Conservation (phyloP, 2,888 invertebrate genomes). For the Agonopterix arenella region DNA sequence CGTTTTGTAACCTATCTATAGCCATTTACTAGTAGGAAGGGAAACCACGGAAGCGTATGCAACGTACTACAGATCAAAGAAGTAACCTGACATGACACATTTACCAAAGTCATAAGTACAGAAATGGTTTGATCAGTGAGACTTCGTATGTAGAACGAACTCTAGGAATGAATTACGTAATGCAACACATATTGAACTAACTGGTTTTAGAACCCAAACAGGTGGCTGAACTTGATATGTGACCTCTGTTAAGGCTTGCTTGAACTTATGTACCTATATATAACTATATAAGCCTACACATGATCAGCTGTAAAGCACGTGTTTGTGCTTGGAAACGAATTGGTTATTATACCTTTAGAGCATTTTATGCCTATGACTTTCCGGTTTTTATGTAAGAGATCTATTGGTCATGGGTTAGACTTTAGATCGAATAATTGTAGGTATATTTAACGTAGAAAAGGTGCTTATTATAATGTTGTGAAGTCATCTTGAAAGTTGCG, state of each 20-base stretch:
- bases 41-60: constrained; percentile 1
- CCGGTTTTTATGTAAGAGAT: no score
- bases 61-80: neutral
- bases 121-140: no score
- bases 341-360: no score
- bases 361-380: no score
- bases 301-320: constrained; percentile 9
- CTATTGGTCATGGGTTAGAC: no score
- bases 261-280: constrained; percentile 4
- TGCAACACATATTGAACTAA: constrained; percentile 2
- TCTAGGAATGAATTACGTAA: neutral
- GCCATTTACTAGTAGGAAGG: constrained; percentile 3
- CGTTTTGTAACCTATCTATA: constrained; percentile 4
- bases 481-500: no score
- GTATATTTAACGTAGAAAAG: no score
- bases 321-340: constrained; percentile 1
- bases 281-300: neutral
- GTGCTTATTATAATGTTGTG: no score
- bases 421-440: no score
- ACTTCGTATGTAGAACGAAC: no score
- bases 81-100: no score
- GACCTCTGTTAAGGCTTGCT: constrained; percentile 16
- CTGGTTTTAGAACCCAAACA: constrained; percentile 7
- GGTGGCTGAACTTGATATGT: constrained; percentile 17
- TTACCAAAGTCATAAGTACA: no score